Conservation (phyloP, 2,888 invertebrate species). For the Rotaria sp. region DNA sequence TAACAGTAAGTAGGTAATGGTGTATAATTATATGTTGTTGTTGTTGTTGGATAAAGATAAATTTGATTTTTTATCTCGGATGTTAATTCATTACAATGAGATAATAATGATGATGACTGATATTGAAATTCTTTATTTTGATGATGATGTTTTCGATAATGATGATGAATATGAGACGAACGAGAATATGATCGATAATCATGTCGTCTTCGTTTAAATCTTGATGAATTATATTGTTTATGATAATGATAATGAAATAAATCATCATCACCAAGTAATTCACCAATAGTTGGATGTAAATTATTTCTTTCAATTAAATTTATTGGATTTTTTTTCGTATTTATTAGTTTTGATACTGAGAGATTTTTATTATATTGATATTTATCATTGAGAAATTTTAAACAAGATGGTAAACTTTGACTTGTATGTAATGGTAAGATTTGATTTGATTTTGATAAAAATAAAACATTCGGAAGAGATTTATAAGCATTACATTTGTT, state of each 20-base stretch:
- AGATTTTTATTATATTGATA: too few species aligned
- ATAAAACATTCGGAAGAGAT: background rate
- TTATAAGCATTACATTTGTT: background rate
- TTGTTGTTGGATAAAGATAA: background rate
- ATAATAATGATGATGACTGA: background rate
- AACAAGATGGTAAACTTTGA: background rate
- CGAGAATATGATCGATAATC: background rate
- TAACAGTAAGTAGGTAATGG: background rate
- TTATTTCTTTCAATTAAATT: background rate
- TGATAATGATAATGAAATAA: background rate
- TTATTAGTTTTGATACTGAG: too few species aligned
- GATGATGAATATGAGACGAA: background rate
- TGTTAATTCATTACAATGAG: background rate
- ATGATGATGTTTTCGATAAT: background rate
- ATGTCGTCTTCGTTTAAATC: background rate
- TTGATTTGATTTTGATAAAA: background rate
- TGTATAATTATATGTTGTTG: background rate
- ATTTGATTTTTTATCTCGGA: background rate
- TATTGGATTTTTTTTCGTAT: background rate
- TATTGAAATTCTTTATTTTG: background rate
- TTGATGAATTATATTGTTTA: background rate
- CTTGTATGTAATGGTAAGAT: background rate
- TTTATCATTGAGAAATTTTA: too few species aligned
- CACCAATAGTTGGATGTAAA: background rate
- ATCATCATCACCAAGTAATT: background rate